Base-by-base conservation (phyloP, 2,797 vertebrate species). In the Cynopterus sphinx region DNA sequence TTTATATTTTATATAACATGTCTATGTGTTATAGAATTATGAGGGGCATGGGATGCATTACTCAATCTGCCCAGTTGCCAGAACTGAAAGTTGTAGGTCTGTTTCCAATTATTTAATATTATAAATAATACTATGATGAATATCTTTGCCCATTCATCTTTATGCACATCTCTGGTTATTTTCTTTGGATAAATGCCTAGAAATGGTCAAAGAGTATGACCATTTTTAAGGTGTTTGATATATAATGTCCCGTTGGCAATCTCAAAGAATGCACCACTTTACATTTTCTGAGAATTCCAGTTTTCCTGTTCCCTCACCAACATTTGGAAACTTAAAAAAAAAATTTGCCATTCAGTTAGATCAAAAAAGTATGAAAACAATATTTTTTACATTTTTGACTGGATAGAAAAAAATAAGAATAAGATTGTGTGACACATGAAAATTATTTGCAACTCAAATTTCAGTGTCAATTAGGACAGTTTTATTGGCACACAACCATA, bases 181-280 rank as follows among this genome's bases (percentile, higher is more conserved):
- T 97, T 96, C 87, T 90, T 96, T 96, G 96, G 96, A 94, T 36
- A 74, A 79, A 84, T 79, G 95, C 96, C 96, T 94, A 94, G 95
- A 95, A 97, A 94, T 90, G 81, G 92, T 94, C 94, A 94, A 93
- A 91, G 78, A 65, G 70, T 92, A 31, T 53, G 94, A 96, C 67
- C 78, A 70, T 84, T 94, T 91, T 87, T 90, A 90, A 97, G 65
- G 75, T 74, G n/a, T 82, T 89, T 95, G 49, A 89, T 91, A 87
- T 95, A 93, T 78, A 75, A 82, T 68, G 33, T 49, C 36, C 39
- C 22, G 36, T 65, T 89, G 85, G 74, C 61, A 96, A 55, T 28
- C 61, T 68, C 53, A 43, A 89, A 92, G 78, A 95, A 93, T 81
- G 59, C 26, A 55, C 36, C 67, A 41, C 67, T 96, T 95, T 55